Percentiles rank a stretch among this genome's conserved stretches.
Conservation (phyloP, 2,113 vertebrate genomes). For the Galbula dea region DNA sequence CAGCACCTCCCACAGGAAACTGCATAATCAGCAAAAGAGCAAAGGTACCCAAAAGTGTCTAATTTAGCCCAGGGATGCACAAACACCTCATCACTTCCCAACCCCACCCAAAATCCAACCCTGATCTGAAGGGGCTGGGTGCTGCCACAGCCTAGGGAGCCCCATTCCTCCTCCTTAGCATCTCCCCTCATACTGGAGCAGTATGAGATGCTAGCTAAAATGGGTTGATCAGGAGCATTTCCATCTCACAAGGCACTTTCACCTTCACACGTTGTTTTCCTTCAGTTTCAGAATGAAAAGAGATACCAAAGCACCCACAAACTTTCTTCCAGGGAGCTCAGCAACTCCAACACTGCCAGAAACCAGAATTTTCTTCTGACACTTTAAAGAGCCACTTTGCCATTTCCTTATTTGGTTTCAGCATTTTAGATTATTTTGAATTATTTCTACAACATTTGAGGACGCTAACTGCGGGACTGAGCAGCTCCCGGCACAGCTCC, state of each 20-base stretch:
- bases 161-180: neutral
- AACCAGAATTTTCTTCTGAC: neutral
- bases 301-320: neutral
- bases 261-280: neutral
- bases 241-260: neutral
- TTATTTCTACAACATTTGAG: constrained; percentile 51
- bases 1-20: rapidly evolving
- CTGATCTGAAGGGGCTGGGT: rapidly evolving
- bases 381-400: neutral
- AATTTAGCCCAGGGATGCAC: neutral
- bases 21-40: rapidly evolving
- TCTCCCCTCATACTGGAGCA: rapidly evolving
- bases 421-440: constrained; percentile 1
- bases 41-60: rapidly evolving
- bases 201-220: neutral
- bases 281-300: rapidly evolving
- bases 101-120: rapidly evolving
- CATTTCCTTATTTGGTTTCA: neutral
- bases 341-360: neutral
- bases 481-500: neutral
- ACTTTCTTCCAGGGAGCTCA: neutral
- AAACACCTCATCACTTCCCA: neutral
- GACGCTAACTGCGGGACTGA: neutral
- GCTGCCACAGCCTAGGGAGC: rapidly evolving
- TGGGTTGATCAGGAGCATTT: neutral